Percentiles rank a stretch among this genome's conserved stretches.
Evolutionary conservation across 2,797 vertebrate genomes (phyloP).

Genomic region (Orestias chungarensis): DNA sequence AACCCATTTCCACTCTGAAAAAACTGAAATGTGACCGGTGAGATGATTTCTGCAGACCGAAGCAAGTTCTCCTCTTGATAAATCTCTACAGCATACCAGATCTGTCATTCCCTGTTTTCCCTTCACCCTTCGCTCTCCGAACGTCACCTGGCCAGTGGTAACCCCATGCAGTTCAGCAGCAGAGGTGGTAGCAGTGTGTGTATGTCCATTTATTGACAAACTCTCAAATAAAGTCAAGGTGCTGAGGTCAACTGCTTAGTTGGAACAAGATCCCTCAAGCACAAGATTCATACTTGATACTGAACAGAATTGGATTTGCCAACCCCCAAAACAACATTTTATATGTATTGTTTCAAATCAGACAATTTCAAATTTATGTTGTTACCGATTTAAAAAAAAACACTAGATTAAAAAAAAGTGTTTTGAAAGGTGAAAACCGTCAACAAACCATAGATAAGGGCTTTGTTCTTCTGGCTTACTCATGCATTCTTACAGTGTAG

Average conservation of each 20-base stretch:
- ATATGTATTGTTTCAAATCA: too few relatives aligned
- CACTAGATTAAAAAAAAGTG: background rate
- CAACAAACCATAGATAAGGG: background rate
- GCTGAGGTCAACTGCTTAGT: slow-evolving; percentile 35
- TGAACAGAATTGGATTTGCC: background rate
- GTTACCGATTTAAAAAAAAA: too few relatives aligned
- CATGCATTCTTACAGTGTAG: background rate
- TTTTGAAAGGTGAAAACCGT: background rate
- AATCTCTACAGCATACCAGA: slow-evolving; percentile 24
- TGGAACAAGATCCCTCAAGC: slow-evolving; percentile 20
- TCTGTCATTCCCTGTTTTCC: slow-evolving; percentile 16
- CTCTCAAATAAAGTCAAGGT: slow-evolving; percentile 1
- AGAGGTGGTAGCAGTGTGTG: slow-evolving; percentile 33
- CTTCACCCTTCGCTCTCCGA: slow-evolving; percentile 26
- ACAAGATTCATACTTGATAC: background rate
- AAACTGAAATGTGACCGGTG: slow-evolving; percentile 28
- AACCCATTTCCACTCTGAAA: slow-evolving; percentile 8
- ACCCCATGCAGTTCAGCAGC: slow-evolving; percentile 30
- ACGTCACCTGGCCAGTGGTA: slow-evolving; percentile 44
- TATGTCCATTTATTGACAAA: slow-evolving; percentile 19
- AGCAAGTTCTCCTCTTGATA: slow-evolving; percentile 56
- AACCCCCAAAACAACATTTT: too few relatives aligned
- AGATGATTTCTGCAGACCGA: slow-evolving; percentile 44
- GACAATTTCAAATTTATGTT: too few relatives aligned
- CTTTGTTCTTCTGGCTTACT: background rate